phyloP scores from a whole-genome alignment of 2,797 vertebrate genomes.

The Gallinago solitaria region DNA sequence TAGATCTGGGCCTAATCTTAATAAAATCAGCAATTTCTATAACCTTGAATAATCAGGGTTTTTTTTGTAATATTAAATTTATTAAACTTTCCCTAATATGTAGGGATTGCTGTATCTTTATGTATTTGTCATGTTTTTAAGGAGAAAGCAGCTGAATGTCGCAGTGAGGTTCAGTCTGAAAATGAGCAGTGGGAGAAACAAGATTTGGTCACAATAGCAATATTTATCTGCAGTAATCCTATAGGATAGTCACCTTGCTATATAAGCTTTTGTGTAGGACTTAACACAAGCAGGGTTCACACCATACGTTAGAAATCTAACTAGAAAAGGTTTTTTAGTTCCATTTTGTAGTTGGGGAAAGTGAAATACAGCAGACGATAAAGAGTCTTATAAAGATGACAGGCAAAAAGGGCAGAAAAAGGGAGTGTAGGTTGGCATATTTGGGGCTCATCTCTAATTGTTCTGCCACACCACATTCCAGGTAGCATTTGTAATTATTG shows the following conservation, averaged over 20 bases:
- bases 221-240: background rate
- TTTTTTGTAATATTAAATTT: slow-evolving; percentile 11
- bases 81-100: background rate
- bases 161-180: background rate
- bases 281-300: background rate
- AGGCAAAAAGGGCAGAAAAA: background rate
- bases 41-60: background rate
- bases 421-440: background rate
- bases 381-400: background rate
- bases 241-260: background rate
- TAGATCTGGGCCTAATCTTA: no score
- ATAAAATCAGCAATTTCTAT: no score
- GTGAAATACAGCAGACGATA: background rate
- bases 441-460: background rate
- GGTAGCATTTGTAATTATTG: background rate
- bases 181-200: background rate
- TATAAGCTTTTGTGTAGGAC: background rate
- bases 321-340: background rate
- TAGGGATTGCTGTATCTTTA: background rate
- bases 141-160: background rate
- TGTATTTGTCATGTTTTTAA: slow-evolving; percentile 1
- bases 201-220: background rate
- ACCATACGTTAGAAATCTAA: background rate
- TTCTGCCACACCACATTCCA: background rate
- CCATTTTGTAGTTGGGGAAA: background rate